A percentile compares a stretch with the other conserved stretches of the same genome.
Conservation (phyloP, 2,797 vertebrate species). For the Macropodus opercularis region DNA sequence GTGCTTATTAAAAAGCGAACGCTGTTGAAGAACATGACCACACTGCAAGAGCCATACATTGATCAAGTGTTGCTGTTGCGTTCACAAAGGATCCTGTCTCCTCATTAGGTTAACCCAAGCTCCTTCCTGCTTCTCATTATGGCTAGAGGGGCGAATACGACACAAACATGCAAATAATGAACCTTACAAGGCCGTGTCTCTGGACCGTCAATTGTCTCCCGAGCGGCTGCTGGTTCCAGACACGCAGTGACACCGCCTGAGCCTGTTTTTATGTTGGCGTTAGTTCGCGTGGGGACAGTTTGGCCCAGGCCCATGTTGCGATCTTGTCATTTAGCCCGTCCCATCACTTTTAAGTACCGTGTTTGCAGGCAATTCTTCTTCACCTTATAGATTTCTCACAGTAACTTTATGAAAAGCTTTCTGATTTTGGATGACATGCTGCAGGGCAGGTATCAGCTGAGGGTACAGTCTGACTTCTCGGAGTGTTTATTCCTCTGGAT, state of each 20-base stretch:
- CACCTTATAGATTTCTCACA: constrained; percentile 10
- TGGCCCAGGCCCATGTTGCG: constrained; percentile 1
- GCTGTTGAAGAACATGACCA: constrained; percentile 28
- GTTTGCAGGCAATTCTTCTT: constrained; percentile 2
- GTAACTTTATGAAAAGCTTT: constrained; percentile 9
- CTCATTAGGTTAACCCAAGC: constrained; percentile 53
- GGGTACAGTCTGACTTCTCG: constrained; percentile 27
- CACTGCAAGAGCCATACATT: constrained; percentile 21
- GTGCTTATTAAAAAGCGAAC: constrained; percentile 25
- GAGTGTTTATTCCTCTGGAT: constrained; percentile 47
- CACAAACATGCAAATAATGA: constrained; percentile 59
- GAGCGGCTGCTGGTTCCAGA: constrained; percentile 61
- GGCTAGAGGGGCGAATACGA: constrained; percentile 26
- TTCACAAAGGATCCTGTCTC: constrained; percentile 29
- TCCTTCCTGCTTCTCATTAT: constrained; percentile 41
- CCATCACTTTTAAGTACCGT: background rate
- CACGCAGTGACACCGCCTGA: constrained; percentile 56
- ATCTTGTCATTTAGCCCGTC: constrained; percentile 19
- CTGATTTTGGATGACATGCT: constrained; percentile 18
- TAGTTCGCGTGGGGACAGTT: constrained; percentile 36
- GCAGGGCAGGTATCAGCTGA: constrained; percentile 28
- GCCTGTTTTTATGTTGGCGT: constrained; percentile 53
- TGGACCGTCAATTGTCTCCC: constrained; percentile 54
- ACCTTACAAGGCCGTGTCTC: constrained; percentile 38
- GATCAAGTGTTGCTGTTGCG: constrained; percentile 42